Evolutionary conservation across 1,140 invertebrate species (phyloP).

Genomic region (Zaprionus capensis): DNA sequence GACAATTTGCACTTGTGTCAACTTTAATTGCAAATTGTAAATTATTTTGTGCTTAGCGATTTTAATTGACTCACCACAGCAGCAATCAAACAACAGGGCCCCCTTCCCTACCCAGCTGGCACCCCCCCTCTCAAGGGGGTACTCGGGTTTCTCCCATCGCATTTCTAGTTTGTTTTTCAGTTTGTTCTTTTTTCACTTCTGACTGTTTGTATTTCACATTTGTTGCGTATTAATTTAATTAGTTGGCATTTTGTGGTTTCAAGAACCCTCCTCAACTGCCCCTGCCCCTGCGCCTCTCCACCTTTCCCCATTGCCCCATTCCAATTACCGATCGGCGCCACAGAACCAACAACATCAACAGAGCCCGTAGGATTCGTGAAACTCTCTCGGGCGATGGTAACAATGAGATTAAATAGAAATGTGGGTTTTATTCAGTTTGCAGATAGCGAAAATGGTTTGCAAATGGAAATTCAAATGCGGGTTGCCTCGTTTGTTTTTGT

Average conservation of each 20-base stretch:
- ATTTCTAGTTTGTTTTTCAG: not conserved
- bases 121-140: not conserved
- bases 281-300: not conserved
- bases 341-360: not conserved
- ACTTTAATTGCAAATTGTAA: slow-evolving; percentile 66
- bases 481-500: slow-evolving; percentile 50
- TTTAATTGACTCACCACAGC: slow-evolving; percentile 70
- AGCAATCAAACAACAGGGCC: slow-evolving; percentile 21
- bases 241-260: slow-evolving; percentile 72
- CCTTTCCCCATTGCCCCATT: not conserved
- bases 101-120: not conserved
- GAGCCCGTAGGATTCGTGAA: not conserved
- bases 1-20: slow-evolving; percentile 56
- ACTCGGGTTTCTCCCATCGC: slow-evolving; percentile 19
- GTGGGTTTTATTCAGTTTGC: slow-evolving; percentile 51
- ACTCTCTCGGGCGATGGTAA: slow-evolving; percentile 32
- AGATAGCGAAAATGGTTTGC: slow-evolving; percentile 20
- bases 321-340: slow-evolving; percentile 7
- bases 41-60: slow-evolving; percentile 60
- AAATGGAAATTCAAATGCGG: slow-evolving; percentile 63
- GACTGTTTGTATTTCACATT: slow-evolving; percentile 61
- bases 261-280: slow-evolving; percentile 35
- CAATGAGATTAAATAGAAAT: slow-evolving; percentile 58
- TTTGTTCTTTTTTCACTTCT: not conserved
- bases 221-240: slow-evolving; percentile 79